Base-by-base conservation (phyloP, 2,888 invertebrate species). In the Leptogaster cylindrica region DNA sequence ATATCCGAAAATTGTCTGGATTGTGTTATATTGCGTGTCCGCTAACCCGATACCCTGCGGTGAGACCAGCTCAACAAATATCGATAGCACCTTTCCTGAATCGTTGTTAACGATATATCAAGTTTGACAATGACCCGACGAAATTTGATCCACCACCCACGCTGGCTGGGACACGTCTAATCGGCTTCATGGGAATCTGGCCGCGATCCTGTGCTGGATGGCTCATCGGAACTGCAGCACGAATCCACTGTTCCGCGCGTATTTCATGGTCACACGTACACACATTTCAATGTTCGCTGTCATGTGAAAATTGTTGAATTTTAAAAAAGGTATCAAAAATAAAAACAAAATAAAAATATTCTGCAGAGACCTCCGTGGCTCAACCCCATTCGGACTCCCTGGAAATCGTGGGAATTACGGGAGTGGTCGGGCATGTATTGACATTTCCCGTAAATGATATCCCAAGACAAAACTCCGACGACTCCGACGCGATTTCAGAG, bases 371-470 rank as follows among this genome's bases (percentile, higher is more conserved):
- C n/a, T n/a, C n/a, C n/a, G n/a, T n/a, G n/a, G n/a, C n/a, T n/a
- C n/a, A n/a, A 14, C 52, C 52, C 52, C 31, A 52, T 52, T 52
- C 33, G 52, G 52, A 52, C 52, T 52, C 14, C 33, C 12, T 52
- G 52, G 14, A 31, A 52, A 52, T 33, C 52, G 52, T 52, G 52
- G 52, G 52, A 52, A 52, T 52, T 31, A 31, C 52, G 52, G 52
- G 52, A 52, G 52, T 52, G 52, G 52, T 33, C 20, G 31, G 3
- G 52, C 2, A n/a, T n/a, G n/a, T 52, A 33, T 52, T 52, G 52
- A 52, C 52, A 31, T 52, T 52, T 52, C 52, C 52, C 52, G 52
- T 52, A 52, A 52, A 52, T 31, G 52, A 52, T 52, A 52, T 52
- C 50, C 25, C 52, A 28, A 31, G 18, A 31, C 31, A 52, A 52